Conservation (phyloP, 2,113 vertebrate species). For the Redunca redunca region DNA sequence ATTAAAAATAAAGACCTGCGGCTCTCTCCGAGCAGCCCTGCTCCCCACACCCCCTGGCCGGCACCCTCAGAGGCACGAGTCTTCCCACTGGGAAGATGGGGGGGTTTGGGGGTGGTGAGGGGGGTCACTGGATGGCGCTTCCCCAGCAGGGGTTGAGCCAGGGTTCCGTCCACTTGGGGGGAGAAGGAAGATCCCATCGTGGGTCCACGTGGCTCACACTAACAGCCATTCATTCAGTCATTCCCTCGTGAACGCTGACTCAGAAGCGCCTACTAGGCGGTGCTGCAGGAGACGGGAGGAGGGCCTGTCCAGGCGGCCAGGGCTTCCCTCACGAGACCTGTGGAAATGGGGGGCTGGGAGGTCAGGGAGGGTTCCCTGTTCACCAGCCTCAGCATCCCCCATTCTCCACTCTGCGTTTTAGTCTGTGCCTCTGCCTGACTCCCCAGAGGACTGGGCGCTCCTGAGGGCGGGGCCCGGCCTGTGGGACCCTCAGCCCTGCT, state of each 20-base stretch:
- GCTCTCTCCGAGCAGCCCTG: not conserved
- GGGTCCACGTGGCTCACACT: too few relatives aligned
- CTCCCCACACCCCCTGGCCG: too few relatives aligned
- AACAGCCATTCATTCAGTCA: not conserved
- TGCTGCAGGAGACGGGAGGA: accelerated
- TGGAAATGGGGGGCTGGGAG: not conserved
- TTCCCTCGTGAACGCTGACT: accelerated
- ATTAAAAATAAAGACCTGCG: not conserved
- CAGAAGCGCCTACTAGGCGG: not conserved
- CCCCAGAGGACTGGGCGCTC: not conserved
- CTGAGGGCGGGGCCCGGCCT: too few relatives aligned
- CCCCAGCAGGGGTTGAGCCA: not conserved
- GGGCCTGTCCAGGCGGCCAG: not conserved
- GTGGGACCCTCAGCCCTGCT: not conserved
- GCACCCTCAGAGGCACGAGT: not conserved
- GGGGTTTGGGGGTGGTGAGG: not conserved
- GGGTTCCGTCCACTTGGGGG: not conserved
- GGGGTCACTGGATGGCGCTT: not conserved
- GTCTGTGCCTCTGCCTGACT: not conserved
- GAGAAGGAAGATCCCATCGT: not conserved
- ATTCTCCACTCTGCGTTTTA: not conserved
- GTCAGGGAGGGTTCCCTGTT: not conserved
- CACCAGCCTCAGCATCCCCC: not conserved
- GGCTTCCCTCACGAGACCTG: not conserved
- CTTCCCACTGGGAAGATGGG: not conserved